phyloP scores from a whole-genome alignment of 2,888 invertebrate species.

The Teleiodes luculella region DNA sequence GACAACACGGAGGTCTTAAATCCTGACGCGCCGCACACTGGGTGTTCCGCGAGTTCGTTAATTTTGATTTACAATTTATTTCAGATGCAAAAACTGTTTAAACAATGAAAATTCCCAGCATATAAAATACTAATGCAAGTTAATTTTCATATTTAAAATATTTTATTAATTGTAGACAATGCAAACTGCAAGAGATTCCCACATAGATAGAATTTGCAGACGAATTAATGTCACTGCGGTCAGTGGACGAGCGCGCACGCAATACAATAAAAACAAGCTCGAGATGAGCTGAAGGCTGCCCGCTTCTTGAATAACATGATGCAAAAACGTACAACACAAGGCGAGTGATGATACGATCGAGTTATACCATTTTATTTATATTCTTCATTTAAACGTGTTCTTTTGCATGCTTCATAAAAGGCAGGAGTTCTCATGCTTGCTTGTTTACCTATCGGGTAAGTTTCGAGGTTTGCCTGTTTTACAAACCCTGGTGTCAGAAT shows the following conservation, averaged over 20 bases:
- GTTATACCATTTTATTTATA: not conserved
- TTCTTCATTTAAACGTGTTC: not conserved
- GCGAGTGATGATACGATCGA: conserved; percentile 8
- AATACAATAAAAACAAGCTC: conserved; percentile 40
- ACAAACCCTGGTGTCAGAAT: too few species aligned
- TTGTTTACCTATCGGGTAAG: not conserved
- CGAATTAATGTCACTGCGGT: conserved; percentile 38
- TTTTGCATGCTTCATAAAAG: not conserved
- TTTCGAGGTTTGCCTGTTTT: too few species aligned
- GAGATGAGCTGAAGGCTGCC: conserved; percentile 23
- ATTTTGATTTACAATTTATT: too few species aligned
- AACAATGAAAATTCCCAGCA: too few species aligned
- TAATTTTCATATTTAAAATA: not conserved
- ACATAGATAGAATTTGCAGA: conserved; percentile 56
- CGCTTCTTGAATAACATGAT: conserved; percentile 25
- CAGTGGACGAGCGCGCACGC: conserved; percentile 19
- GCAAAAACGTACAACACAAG: conserved; percentile 13
- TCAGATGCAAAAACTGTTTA: too few species aligned
- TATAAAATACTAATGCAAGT: too few species aligned
- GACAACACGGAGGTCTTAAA: not conserved
- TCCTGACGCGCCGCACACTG: not conserved
- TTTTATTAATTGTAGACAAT: conserved; percentile 15
- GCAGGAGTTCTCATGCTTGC: not conserved
- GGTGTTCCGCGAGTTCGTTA: not conserved
- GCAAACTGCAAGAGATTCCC: conserved; percentile 29